A percentile compares a stretch with the other conserved stretches of the same genome.
These are phyloP conservation scores for Plumapathes pennacea DNA, from an alignment of 92 coral and sea anemone genomes.

Conservation along the genomic window DNA sequence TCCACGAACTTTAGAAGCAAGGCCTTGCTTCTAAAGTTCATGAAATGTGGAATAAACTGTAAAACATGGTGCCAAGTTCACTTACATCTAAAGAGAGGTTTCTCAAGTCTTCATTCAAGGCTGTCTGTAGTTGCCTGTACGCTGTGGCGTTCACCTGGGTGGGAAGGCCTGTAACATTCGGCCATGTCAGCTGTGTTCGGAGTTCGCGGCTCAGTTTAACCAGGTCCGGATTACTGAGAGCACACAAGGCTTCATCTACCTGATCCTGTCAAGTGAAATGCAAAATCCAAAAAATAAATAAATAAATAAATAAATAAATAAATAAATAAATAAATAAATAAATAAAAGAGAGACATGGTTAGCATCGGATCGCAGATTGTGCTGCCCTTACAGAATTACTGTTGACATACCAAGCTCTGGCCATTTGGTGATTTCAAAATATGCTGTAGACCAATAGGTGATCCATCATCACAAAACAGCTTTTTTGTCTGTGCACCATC, in stretches of 20 bases:
- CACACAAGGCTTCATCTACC: constrained; percentile 59
- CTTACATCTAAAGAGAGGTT: constrained; percentile 25
- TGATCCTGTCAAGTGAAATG: constrained; percentile 39
- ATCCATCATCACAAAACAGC: constrained; percentile 31
- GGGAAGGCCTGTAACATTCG: constrained; percentile 20
- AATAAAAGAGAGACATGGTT: too few relatives aligned
- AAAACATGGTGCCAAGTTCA: too few relatives aligned
- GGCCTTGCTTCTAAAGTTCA: too few relatives aligned
- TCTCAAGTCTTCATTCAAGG: constrained; percentile 3
- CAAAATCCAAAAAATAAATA: too few relatives aligned
- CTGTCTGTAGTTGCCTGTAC: neutral
- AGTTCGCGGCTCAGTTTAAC: constrained; percentile 54
- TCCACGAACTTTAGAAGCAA: too few relatives aligned
- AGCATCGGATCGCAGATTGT: too few relatives aligned
- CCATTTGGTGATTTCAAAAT: constrained; percentile 11
- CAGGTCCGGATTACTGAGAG: constrained; percentile 41
- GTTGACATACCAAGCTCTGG: too few relatives aligned
- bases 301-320: too few relatives aligned
- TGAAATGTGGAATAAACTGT: too few relatives aligned
- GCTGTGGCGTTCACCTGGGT: neutral
- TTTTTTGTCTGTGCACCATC: constrained; percentile 19
- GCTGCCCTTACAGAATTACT: too few relatives aligned
- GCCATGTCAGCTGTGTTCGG: constrained; percentile 55
- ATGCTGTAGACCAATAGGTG: constrained; percentile 32
- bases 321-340: too few relatives aligned